Evolutionary conservation across 1,140 invertebrate species (phyloP), one percentile per base, ranked within the genome.

Genomic region (Ctenoplectra terminalis): DNA sequence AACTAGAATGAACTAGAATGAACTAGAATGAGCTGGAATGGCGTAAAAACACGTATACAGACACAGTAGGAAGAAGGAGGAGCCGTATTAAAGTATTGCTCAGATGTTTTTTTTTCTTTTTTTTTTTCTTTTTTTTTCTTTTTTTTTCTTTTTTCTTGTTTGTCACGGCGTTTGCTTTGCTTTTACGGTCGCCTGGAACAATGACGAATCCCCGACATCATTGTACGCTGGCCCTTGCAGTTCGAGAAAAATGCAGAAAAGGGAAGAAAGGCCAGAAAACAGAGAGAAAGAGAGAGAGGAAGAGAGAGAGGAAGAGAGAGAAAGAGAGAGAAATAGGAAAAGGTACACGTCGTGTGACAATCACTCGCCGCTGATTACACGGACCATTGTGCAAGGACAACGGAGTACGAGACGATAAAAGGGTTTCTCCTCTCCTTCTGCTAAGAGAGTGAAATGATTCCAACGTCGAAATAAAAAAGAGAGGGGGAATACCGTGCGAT

Each of bases 351-450:
- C 72, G 83, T 75, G 86, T 87, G 84, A 89, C 88, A 87, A 87
- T 90, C 86, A 90, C 88, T 90, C 88, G 86, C 86, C 85, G 86
- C 86, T 90, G 88, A 90, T 90, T 90, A 90, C 88, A 90, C 83
- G 88, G 88, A 75, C 88, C 88, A 90, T 90, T 90, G 86, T 90
- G 86, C 88, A 90, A 89, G 81, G 79, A 90, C 88, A 90, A 90
- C 88, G 75, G 66, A 50, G 67, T n/a, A 78, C 43, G 69, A 61
- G 58, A 40, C 73, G 72, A 61, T 82, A 84, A 85, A 85, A 66
- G 50, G 73, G 69, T 80, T 73, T 60, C 60, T 48, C 66, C 40
- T 40, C 31, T 34, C 52, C 43, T 20, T 58, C 34, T 70, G 40
- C 40, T 17, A 26, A 78, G 20, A 43, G 72, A 66, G 54, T 40